Evolutionary conservation across 2,888 invertebrate species (phyloP), one percentile per base, ranked within the genome.

Genomic region (Hyposoter dolosus): DNA sequence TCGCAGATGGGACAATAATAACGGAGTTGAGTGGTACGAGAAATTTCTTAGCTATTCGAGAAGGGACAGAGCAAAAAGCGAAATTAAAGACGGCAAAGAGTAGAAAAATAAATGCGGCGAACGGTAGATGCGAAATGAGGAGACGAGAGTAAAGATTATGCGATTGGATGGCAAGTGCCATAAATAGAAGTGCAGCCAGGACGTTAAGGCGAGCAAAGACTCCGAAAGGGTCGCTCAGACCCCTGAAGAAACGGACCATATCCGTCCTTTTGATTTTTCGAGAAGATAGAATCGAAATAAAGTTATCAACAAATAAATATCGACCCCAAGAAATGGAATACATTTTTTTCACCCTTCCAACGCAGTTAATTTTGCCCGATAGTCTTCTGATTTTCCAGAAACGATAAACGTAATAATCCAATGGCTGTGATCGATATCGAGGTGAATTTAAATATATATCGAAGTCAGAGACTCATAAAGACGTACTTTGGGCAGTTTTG

Each of bases 1-100:
- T 82, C 65, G 74, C 53, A 86, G 85, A 87, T 87, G 87, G 68
- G 82, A 87, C 84, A 82, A 83, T 87, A 87, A 82, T 82, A 87
- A 87, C 82, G 82, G 80, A 84, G 84, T 80, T 69, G 78, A 56
- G 66, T 40, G 66, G 75, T 69, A 28, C 66, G 84, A 74, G 75
- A 69, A 56, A 76, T 72, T 63, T 75, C 50, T 53, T 53, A 60
- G 56, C 69, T 53, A 43, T 47, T 6, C 9, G 84, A 32, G 45
- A 15, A 45, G 69, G 76, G 43, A 12, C 10, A 50, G 32, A 28
- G 60, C 5, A 60, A 60, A 60, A 60, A 53, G 7, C 40, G 66
- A 45, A 76, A 28, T 45, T 17, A 53, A 23, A 77, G 50, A 53
- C 23, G 17, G 50, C 63, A 63, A 47, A 12, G 66, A n/a, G 50